Conservation (phyloP, 2,888 invertebrate species). For the Euzophera pinguis region DNA sequence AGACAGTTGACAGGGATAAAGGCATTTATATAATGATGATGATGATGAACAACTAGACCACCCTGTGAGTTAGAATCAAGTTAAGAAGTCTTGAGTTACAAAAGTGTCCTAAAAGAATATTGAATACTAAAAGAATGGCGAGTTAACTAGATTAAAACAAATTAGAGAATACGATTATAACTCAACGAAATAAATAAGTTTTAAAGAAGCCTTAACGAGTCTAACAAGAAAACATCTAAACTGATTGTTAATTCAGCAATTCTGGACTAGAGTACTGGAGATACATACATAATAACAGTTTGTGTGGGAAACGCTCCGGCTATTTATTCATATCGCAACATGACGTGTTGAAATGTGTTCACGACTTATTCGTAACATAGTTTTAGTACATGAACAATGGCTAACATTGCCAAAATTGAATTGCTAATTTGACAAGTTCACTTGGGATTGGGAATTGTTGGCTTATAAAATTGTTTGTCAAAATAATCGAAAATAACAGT, state of each 20-base stretch:
- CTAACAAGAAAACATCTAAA: neutral
- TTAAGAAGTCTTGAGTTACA: too few relatives aligned
- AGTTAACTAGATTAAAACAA: too few relatives aligned
- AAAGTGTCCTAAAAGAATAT: too few relatives aligned
- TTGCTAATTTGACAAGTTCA: constrained; percentile 5
- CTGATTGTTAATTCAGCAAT: constrained; percentile 30
- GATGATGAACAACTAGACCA: too few relatives aligned
- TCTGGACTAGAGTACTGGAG: constrained; percentile 41
- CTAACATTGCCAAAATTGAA: constrained; percentile 9
- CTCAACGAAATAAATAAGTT: neutral
- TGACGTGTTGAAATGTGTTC: constrained; percentile 43
- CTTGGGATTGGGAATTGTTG: neutral
- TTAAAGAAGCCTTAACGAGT: neutral
- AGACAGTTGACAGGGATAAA: too few relatives aligned
- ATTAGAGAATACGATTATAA: too few relatives aligned
- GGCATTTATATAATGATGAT: too few relatives aligned
- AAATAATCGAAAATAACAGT: too few relatives aligned
- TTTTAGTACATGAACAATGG: constrained; percentile 8
- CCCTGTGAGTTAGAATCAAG: too few relatives aligned
- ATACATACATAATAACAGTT: constrained; percentile 45
- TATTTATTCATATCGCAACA: constrained; percentile 44
- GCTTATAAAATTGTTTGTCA: too few relatives aligned
- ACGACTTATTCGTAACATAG: constrained; percentile 16
- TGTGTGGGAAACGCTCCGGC: constrained; percentile 50
- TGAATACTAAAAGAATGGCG: too few relatives aligned